Evolutionary conservation across 1,140 invertebrate species (phyloP), one percentile per base, ranked within the genome.

Genomic region (Drosophila lini): DNA sequence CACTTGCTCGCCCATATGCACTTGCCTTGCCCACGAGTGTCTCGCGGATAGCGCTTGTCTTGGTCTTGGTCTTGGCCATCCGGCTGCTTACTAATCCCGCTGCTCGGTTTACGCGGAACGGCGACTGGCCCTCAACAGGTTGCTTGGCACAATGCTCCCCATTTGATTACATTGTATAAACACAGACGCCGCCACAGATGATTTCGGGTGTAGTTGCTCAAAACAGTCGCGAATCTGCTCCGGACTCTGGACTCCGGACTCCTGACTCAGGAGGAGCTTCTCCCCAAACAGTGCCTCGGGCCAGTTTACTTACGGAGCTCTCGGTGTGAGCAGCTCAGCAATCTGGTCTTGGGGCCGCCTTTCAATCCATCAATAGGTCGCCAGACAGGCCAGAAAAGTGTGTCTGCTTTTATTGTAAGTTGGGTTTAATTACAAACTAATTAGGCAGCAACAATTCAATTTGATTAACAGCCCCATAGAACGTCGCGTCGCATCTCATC

Each of bases 351-450:
- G 8, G 38, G 11, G 16, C 22, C 9, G 25, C 16, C 31, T 13
- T 28, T 19, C 25, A 52, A 47, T 38, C 59, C 31, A 34, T 48
- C 48, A 9, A 60, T 34, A 53, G 63, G 50, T 69, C 74, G 25
- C 25, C 45, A 48, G 42, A 13, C 44, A 60, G 42, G 31, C 13
- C 52, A 15, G 22, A n/a, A 15, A 34, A 55, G 22, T 42, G 52
- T 58, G 53, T 48, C 36, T 59, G 15, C 47, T 70, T 84, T 80
- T 67, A 86, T 86, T 48, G 47, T 57, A 45, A 56, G 55, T 40
- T 41, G 57, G 62, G 42, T 88, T 86, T 89, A 75, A 88, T 89
- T 77, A 74, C 70, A 83, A 86, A 88, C 83, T 88, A 86, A 86
- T 86, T 88, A 79, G 80, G 47, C 10, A 40, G 15, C 19, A 55